phyloP scores from a whole-genome alignment of 2,888 invertebrate genomes.

The Stegophylla sp. region DNA sequence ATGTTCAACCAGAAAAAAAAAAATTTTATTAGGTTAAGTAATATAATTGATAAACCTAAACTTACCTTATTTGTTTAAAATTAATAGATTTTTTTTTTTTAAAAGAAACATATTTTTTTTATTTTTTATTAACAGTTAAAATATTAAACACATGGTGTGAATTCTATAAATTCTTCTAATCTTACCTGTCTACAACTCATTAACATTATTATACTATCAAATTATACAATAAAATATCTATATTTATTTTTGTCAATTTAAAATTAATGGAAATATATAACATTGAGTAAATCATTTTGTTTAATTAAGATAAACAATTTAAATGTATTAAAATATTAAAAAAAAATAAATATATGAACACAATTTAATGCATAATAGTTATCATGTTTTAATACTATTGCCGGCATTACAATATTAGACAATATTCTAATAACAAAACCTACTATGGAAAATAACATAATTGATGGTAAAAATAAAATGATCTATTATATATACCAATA shows the following conservation, averaged over 20 bases:
- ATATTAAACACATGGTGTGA: not conserved
- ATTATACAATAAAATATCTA: constrained; percentile 2
- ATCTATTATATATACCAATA: too few species aligned
- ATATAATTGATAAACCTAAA: constrained; percentile 36
- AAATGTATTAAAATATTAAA: not conserved
- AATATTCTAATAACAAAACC: too few species aligned
- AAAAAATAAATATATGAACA: not conserved
- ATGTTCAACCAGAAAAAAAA: constrained; percentile 6
- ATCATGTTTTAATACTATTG: too few species aligned
- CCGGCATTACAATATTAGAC: too few species aligned
- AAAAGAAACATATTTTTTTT: not conserved
- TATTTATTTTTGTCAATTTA: constrained; percentile 9
- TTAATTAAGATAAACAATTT: not conserved
- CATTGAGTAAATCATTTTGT: not conserved
- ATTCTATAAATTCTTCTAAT: constrained; percentile 6
- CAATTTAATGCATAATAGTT: too few species aligned
- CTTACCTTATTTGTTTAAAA: constrained; percentile 49
- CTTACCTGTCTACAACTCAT: constrained; percentile 31
- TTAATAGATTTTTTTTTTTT: constrained; percentile 14
- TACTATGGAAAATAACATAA: too few species aligned
- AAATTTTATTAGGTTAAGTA: constrained; percentile 6
- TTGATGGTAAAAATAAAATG: too few species aligned
- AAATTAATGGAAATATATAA: not conserved
- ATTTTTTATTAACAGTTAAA: not conserved
- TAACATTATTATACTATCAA: not conserved